A percentile compares a stretch with the other conserved stretches of the same genome.
Evolutionary conservation across 64 coral and sea anemone species (phyloP).

Genomic region (Stylophora pistillata): DNA sequence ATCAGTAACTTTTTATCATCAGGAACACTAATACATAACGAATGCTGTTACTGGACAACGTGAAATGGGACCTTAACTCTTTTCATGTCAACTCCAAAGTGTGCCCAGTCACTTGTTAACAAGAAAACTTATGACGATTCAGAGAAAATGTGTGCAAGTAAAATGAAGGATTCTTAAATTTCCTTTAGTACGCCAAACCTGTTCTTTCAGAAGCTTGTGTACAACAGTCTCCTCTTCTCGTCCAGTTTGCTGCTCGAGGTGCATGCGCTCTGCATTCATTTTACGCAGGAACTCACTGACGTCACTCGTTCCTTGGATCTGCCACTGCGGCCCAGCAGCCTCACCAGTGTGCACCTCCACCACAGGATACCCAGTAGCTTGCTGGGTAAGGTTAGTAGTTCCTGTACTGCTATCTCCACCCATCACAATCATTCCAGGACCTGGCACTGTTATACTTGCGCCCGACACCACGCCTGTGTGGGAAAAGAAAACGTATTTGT

Average conservation of each 20-base stretch:
- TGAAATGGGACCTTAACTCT: too few relatives aligned
- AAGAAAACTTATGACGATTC: too few relatives aligned
- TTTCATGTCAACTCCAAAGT: too few relatives aligned
- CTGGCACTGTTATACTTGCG: constrained; percentile 17
- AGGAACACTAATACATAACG: too few relatives aligned
- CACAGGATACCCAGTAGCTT: constrained; percentile 23
- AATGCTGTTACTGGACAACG: too few relatives aligned
- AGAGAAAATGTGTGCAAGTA: too few relatives aligned
- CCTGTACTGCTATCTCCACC: background rate
- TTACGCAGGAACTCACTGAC: constrained; percentile 90
- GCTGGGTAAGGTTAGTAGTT: constrained; percentile 37
- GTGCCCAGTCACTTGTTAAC: too few relatives aligned
- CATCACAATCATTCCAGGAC: constrained; percentile 12
- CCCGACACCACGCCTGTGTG: background rate
- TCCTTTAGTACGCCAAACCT: constrained; percentile 36
- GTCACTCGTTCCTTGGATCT: constrained; percentile 78
- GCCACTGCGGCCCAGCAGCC: constrained; percentile 55
- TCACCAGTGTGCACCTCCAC: constrained; percentile 26
- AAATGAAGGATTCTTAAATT: too few relatives aligned
- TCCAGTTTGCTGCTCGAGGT: constrained; percentile 83
- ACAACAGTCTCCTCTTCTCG: constrained; percentile 85
- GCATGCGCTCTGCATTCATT: constrained; percentile 94
- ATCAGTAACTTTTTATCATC: too few relatives aligned
- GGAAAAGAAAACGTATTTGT: background rate
- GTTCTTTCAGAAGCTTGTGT: constrained; percentile 82